A percentile compares a stretch with the other conserved stretches of the same genome.
Conservation (phyloP, 2,888 invertebrate genomes). For the Dynastes grantii region DNA sequence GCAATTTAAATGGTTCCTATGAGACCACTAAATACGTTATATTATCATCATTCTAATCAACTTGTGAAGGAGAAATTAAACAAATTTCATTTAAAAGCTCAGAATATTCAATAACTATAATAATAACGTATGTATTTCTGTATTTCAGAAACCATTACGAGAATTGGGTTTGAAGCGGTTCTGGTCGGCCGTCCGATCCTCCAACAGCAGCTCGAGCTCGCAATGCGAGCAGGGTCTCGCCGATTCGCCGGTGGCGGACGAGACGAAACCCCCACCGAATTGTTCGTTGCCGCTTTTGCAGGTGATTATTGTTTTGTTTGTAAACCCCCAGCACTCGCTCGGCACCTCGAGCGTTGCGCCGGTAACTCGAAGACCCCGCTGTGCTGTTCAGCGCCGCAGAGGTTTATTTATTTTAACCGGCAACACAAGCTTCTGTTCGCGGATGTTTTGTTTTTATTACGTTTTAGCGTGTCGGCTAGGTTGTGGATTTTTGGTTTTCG, state of each 20-base stretch:
- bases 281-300: conserved; percentile 74
- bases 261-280: conserved; percentile 69
- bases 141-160: conserved; percentile 72
- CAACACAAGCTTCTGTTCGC: neutral
- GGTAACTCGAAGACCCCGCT: conserved; percentile 5
- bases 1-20: too few species aligned
- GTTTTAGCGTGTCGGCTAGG: too few species aligned
- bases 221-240: conserved; percentile 65
- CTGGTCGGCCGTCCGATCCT: conserved; percentile 70
- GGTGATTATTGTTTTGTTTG: conserved; percentile 59
- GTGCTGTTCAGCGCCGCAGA: neutral
- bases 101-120: too few species aligned
- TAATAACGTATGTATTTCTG: neutral
- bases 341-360: neutral
- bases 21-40: too few species aligned
- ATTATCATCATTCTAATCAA: too few species aligned
- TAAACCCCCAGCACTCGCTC: conserved; percentile 8
- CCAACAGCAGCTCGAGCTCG: conserved; percentile 67
- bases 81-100: too few species aligned
- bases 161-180: conserved; percentile 70
- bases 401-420: conserved; percentile 8
- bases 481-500: too few species aligned
- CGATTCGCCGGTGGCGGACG: conserved; percentile 63
- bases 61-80: too few species aligned
- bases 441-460: neutral